Evolutionary conservation across 2,797 vertebrate species (phyloP), one percentile per base, ranked within the genome.

Genomic region (Acanthis flammea): DNA sequence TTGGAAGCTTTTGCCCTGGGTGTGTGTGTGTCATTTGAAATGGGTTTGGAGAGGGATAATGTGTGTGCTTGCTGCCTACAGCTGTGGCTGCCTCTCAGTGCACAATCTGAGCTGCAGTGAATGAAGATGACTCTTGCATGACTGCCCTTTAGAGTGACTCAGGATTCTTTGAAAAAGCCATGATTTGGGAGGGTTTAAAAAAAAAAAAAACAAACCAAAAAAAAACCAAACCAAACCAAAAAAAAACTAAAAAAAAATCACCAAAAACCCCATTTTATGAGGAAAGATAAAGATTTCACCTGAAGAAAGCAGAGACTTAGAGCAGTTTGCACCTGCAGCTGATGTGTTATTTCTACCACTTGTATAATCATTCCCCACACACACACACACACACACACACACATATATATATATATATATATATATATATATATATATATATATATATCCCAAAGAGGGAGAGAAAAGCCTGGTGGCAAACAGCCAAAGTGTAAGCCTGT

Each of bases 261-360:
- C n/a, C n/a, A n/a, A n/a, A n/a, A n/a, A n/a, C n/a, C n/a, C n/a
- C 48, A 5, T 9, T 77, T 60, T 63, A 54, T 42, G 27, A 30
- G 67, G 65, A 58, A 94, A 93, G 10, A 65, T 7, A 28, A 63
- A 77, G 12, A 50, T 71, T 94, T 92, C 73, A 72, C n/a, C 67
- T 85, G 63, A 82, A 65, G 50, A 58, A 51, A 25, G 31, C 31
- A 80, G 51, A 80, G 35, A 12, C 28, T 47, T 77, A 61, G 42
- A 85, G 17, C 15, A 54, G 68, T 71, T 74, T 70, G 23, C 45
- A 42, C 55, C 66, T 19, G 14, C 47, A 87, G 45, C 31, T 75
- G 30, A 16, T 53, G 24, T 45, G 5, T 45, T 83, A 22, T 81
- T 73, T 88, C 50, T 70, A 25, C 21, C 24, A 31, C 25, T 63